These are phyloP conservation scores for Kudoa iwatai DNA, from an alignment of 30 jellyfish, hydroid and myxozoan species.

Conservation along the genomic window DNA sequence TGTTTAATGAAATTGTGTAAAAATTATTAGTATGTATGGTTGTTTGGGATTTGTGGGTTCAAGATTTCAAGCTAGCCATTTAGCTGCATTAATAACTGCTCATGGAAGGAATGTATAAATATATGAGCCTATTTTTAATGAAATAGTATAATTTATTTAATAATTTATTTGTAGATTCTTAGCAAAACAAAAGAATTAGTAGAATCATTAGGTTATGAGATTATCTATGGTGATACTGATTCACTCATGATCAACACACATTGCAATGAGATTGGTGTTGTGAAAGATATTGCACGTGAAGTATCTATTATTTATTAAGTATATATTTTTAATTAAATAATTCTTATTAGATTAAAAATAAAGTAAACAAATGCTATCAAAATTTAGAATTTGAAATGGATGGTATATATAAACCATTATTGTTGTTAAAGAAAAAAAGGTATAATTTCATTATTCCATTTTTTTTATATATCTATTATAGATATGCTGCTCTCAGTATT, in stretches of 20 bases:
- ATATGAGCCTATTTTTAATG: not conserved
- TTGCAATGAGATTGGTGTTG: constrained; percentile 26
- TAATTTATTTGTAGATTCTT: constrained; percentile 6
- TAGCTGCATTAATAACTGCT: constrained; percentile 63
- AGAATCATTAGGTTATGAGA: constrained; percentile 26
- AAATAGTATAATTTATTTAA: not conserved
- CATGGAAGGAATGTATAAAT: constrained; percentile 38
- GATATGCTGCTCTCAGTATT: constrained; percentile 1
- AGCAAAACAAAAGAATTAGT: constrained; percentile 65
- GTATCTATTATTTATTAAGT: constrained; percentile 1
- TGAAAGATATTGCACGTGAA: constrained; percentile 23
- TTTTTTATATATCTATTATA: not conserved
- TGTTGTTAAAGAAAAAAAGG: constrained; percentile 51
- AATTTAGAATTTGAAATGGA: constrained; percentile 42
- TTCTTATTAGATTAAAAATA: constrained; percentile 12
- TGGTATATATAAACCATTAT: constrained; percentile 54
- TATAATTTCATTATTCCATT: constrained; percentile 1
- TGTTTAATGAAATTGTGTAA: too few species aligned
- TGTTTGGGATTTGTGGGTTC: constrained; percentile 74
- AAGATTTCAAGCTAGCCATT: constrained; percentile 46
- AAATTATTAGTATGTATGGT: constrained; percentile 86
- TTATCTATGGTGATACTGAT: constrained; percentile 84
- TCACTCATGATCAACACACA: constrained; percentile 74
- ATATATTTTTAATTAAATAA: not conserved
- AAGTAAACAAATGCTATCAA: constrained; percentile 31